Evolutionary conservation across 1,140 invertebrate species (phyloP).

Genomic region (Leptestheria dahalacensis): DNA sequence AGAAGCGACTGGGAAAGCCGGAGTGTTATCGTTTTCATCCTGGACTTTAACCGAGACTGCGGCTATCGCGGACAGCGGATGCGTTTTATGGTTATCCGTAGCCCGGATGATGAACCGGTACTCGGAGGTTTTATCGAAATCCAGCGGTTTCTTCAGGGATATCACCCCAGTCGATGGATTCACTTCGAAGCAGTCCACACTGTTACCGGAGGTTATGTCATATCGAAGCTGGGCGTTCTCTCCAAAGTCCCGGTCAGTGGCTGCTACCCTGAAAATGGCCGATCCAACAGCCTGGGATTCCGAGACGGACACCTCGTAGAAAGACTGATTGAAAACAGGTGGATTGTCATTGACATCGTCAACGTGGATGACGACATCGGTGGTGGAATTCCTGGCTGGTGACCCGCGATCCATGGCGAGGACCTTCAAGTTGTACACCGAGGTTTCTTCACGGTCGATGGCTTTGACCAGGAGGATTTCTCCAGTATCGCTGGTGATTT

Average conservation of each 20-base stretch:
- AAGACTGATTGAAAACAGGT: constrained; percentile 47
- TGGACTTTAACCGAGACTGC: constrained; percentile 51
- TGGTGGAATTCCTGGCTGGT: constrained; percentile 34
- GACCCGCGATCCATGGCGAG: constrained; percentile 30
- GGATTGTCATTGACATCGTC: constrained; percentile 78
- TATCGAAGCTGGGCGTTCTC: constrained; percentile 60
- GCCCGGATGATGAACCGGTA: constrained; percentile 38
- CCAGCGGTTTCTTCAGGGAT: constrained; percentile 53
- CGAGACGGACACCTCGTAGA: constrained; percentile 53
- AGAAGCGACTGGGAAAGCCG: constrained; percentile 67
- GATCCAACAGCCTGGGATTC: constrained; percentile 55
- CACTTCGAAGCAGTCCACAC: constrained; percentile 53
- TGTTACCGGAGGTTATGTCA: constrained; percentile 77
- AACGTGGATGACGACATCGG: constrained; percentile 53
- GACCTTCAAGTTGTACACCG: constrained; percentile 48
- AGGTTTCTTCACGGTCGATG: constrained; percentile 63
- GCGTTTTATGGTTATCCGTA: constrained; percentile 41
- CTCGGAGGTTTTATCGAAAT: constrained; percentile 53
- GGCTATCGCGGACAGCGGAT: constrained; percentile 49
- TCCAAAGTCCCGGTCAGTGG: constrained; percentile 58
- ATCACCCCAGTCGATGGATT: constrained; percentile 53
- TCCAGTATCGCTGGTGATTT: constrained; percentile 53
- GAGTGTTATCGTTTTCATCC: constrained; percentile 85
- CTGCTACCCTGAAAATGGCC: constrained; percentile 48
- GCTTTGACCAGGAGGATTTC: constrained; percentile 56